Base-by-base conservation (phyloP, 2,888 invertebrate species). In the Chrysopilus asiliformis region DNA sequence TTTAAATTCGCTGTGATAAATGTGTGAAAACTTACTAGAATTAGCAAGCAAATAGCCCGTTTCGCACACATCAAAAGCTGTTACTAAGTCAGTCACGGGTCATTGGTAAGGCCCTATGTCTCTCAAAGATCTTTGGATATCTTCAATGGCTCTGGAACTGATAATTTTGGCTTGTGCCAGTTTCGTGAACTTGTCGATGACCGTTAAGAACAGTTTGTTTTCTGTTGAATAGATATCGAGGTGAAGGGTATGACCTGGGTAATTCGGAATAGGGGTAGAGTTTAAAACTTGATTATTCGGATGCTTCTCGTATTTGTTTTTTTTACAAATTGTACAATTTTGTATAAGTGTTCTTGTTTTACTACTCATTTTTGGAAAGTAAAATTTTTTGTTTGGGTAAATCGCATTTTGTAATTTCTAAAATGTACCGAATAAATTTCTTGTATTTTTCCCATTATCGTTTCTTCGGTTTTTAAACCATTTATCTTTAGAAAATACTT, bases 381-480 rank as follows among this genome's bases (percentile, higher is more conserved):
- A n/a, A n/a, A n/a, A n/a, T n/a, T n/a, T n/a, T n/a, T n/a, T n/a
- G n/a, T n/a, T n/a, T n/a, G n/a, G n/a, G n/a, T n/a, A n/a, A n/a
- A n/a, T n/a, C n/a, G n/a, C n/a, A n/a, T n/a, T n/a, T n/a, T n/a
- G n/a, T n/a, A n/a, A n/a, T 33, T 4, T 33, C 8, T 24, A 29
- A 40, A 34, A 14, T 40, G 22, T n/a, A 27, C 9, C 8, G 34
- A 19, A 16, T 37, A 34, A n/a, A 36, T 28, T 10, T 36, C 34
- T 14, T 39, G 33, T 25, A 39, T 42, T 33, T 18, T 32, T 2
- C 35, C 39, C 41, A 36, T 39, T 7, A 34, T 34, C n/a, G 19
- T 10, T 39, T 39, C 36, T 19, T 18, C 29, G 32, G 38, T 41
- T 16, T 12, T 20, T 20, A 42, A 20, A 24, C 39, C 36, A 16